Evolutionary conservation across 1,140 invertebrate genomes (phyloP).

Genomic region (Triops cancriformis): DNA sequence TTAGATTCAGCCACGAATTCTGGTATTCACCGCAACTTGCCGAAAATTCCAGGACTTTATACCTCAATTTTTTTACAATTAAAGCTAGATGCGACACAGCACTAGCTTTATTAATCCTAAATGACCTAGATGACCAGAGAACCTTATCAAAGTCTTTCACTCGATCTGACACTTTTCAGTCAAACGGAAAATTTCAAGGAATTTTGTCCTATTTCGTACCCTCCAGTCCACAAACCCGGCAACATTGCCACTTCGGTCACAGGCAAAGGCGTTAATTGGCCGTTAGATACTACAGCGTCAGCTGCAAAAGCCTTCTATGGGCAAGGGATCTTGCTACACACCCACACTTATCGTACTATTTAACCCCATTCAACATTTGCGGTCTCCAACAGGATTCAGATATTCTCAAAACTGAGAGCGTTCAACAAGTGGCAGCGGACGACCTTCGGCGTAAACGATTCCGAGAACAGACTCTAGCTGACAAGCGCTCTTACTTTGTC

Average conservation of each 20-base stretch:
- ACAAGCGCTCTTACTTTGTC: conserved; percentile 47
- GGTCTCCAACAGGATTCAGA: background rate
- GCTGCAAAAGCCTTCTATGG: no score
- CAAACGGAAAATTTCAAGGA: background rate
- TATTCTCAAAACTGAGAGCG: background rate
- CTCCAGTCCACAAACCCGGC: background rate
- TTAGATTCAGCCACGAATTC: no score
- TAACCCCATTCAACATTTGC: no score
- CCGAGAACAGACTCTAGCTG: conserved; percentile 34
- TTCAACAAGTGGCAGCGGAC: background rate
- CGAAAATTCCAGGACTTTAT: no score
- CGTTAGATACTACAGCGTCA: no score
- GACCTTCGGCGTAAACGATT: background rate
- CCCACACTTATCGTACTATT: no score
- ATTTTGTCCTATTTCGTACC: background rate
- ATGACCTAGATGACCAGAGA: background rate
- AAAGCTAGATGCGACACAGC: background rate
- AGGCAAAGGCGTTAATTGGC: no score
- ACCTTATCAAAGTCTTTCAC: background rate
- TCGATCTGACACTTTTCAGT: background rate
- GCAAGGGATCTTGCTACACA: no score
- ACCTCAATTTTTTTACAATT: no score
- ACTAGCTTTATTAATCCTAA: background rate
- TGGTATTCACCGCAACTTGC: no score
- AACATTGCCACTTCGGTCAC: no score